Evolutionary conservation across 2,888 invertebrate genomes (phyloP).

Genomic region (Plagiodera versicolora): DNA sequence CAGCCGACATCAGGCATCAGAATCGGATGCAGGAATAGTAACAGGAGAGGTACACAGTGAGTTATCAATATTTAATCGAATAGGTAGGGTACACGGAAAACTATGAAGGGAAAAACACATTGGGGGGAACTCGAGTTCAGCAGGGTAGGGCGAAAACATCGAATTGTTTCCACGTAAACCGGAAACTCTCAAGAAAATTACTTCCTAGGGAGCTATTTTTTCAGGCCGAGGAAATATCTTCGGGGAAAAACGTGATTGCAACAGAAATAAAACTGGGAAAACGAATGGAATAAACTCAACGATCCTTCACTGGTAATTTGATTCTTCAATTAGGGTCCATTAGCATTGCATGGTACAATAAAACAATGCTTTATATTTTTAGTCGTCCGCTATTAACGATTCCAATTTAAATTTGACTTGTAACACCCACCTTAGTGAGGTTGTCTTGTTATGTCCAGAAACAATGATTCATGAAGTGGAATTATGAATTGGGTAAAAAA

Average conservation of each 20-base stretch:
- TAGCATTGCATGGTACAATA: not conserved
- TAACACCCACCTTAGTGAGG: not conserved
- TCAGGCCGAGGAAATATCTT: not conserved
- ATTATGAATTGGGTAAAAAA: too few species aligned
- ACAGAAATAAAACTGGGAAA: not conserved
- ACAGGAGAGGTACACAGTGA: not conserved
- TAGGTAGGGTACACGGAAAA: not conserved
- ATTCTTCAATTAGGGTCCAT: not conserved
- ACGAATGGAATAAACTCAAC: not conserved
- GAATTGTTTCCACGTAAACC: not conserved
- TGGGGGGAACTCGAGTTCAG: not conserved
- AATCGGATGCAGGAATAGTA: not conserved
- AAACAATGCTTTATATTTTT: not conserved
- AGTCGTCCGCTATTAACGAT: not conserved
- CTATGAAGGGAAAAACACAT: not conserved
- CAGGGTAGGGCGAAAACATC: conserved; percentile 5
- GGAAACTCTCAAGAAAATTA: not conserved
- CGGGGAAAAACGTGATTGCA: not conserved
- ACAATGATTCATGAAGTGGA: not conserved
- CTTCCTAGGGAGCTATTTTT: not conserved
- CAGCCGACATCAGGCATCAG: not conserved
- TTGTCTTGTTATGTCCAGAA: not conserved
- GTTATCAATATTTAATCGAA: not conserved
- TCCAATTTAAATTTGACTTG: not conserved
- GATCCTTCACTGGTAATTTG: not conserved